Percentiles rank a stretch among this genome's conserved stretches.
These are phyloP conservation scores for Neoscelio sp. DNA, from an alignment of 2,888 invertebrate species.

Conservation along the genomic window DNA sequence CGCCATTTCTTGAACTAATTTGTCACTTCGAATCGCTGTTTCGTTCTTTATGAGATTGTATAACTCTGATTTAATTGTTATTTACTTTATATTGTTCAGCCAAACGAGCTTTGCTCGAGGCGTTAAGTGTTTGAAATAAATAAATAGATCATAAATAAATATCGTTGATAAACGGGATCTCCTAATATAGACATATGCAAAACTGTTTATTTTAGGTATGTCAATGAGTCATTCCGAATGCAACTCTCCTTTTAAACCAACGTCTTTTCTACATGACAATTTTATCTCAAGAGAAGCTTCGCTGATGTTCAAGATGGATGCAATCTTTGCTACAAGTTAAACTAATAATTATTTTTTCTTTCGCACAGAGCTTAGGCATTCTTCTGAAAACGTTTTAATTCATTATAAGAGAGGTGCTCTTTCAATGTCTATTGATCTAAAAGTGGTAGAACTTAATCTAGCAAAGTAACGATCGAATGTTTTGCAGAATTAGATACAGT, in stretches of 20 bases:
- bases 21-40: no score
- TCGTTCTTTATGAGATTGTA: no score
- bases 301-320: slow-evolving; percentile 7
- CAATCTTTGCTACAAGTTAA: no score
- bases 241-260: slow-evolving; percentile 40
- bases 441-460: no score
- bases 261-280: slow-evolving; percentile 10
- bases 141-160: not conserved
- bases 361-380: not conserved
- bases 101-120: no score
- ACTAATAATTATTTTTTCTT: no score
- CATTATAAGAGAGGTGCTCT: no score
- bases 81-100: no score
- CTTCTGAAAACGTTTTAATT: not conserved
- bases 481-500: not conserved
- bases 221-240: slow-evolving; percentile 36
- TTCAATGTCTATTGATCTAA: no score
- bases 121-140: no score
- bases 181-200: slow-evolving; percentile 18
- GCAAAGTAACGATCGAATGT: not conserved
- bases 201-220: slow-evolving; percentile 20
- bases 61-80: no score
- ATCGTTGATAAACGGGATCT: not conserved
- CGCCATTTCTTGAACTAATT: no score
- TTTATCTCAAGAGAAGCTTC: slow-evolving; percentile 5